Base-by-base conservation (phyloP, 2,113 vertebrate species). In the Dipodomys merriami region DNA sequence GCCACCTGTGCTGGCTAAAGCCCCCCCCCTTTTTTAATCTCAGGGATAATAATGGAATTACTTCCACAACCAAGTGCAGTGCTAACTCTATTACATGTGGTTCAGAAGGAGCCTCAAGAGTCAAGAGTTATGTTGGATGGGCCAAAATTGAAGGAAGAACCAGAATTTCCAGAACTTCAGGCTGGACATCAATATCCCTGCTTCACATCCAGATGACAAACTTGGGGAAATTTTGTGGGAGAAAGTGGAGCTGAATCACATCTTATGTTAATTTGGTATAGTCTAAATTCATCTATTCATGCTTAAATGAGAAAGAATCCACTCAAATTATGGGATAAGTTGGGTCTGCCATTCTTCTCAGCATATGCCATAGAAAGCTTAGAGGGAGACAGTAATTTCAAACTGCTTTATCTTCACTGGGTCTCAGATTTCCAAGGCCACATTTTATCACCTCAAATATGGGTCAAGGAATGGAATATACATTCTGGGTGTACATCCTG, bases 301-400 rank as follows among this genome's bases (percentile, higher is more conserved):
- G 20, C 7, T 67, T 12, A 30, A 33, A 57, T 85, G 22, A 83
- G 39, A 80, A 12, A 65, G 10, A 35, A 30, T 23, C 4, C 35
- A 19, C 49, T 64, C 49, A 57, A 57, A 81, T 7, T n/a, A 16
- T 53, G 1, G 25, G 7, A 44, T n/a, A n/a, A 39, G 7, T 67
- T 53, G 27, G 57, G 62, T n/a, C 44, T 39, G 67, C 60, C 20
- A 57, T 71, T 80, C n/a, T 29, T n/a, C 64, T 69, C 46, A 79
- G 39, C 23, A 57, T 79, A 57, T 22, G 18, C 33, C 9, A 65
- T 19, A 76, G 49, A 27, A 53, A 53, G 15, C 23, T 76, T 16
- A 91, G 5, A 83, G 2, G 71, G 46, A 91, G 94, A 79, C 64
- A 90, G 39, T 73, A 90, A 80, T 83, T 60, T 1, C 18, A 84